Conservation (phyloP, 2,888 invertebrate genomes). For the Sphecodes monilicornis region DNA sequence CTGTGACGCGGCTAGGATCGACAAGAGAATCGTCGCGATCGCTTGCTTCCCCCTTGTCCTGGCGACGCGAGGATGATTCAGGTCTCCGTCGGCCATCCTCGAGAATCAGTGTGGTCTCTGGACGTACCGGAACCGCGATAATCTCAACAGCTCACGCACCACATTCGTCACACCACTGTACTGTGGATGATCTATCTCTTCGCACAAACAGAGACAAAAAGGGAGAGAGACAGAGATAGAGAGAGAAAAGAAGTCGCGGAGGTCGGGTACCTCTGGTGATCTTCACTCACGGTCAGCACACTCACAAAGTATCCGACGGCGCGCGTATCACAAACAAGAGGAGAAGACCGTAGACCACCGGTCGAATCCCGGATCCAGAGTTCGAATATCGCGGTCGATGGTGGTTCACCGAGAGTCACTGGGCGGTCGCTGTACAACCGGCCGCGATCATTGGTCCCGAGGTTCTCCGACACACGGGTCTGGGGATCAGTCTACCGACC, state of each 20-base stretch:
- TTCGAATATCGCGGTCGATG: background rate
- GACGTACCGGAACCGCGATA: conserved; percentile 29
- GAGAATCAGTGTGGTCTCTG: background rate
- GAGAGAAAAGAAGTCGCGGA: background rate
- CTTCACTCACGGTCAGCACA: conserved; percentile 59
- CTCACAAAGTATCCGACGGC: conserved; percentile 34
- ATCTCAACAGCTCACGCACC: conserved; percentile 58
- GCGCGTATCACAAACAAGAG: conserved; percentile 4
- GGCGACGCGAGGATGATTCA: conserved; percentile 16
- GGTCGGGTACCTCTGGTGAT: background rate
- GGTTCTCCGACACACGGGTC: background rate
- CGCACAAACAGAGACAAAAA: background rate
- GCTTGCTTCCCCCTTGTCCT: conserved; percentile 34
- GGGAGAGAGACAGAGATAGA: background rate
- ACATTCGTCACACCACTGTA: conserved; percentile 61
- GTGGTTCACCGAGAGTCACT: conserved; percentile 6
- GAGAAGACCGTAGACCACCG: background rate
- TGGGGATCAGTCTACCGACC: conserved; percentile 10
- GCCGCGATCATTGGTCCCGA: conserved; percentile 13
- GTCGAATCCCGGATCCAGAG: conserved; percentile 7
- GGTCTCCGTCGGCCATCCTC: conserved; percentile 47
- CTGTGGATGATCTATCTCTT: conserved; percentile 15
- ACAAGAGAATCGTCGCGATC: conserved; percentile 34
- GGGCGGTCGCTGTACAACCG: background rate
- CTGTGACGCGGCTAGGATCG: conserved; percentile 39